These are phyloP conservation scores for Lates calcarifer DNA, from an alignment of 2,113 vertebrate genomes.

Conservation along the genomic window DNA sequence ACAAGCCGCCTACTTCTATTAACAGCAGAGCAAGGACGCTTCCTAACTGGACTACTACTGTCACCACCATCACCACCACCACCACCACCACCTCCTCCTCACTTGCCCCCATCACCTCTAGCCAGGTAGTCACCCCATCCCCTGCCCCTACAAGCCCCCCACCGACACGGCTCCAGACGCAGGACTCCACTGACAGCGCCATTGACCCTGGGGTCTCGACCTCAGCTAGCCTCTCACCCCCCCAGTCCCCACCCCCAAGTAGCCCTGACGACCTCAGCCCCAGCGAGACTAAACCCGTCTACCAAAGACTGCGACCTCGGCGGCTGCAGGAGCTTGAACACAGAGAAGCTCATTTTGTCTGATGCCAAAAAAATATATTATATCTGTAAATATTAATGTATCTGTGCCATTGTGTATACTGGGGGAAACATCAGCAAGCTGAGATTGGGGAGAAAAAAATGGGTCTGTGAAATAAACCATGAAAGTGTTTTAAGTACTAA, in stretches of 20 bases:
- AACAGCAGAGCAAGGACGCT: constrained; percentile 74
- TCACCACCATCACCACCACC: constrained; percentile 51
- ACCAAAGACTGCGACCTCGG: constrained; percentile 91
- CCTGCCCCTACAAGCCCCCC: constrained; percentile 35
- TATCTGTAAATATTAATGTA: constrained; percentile 72
- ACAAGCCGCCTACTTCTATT: constrained; percentile 86
- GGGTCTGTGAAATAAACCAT: constrained; percentile 67
- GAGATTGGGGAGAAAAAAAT: constrained; percentile 19
- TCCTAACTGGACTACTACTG: constrained; percentile 63
- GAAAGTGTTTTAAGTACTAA: constrained; percentile 79
- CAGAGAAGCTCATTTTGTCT: constrained; percentile 96
- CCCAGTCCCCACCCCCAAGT: constrained; percentile 75
- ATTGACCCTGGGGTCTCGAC: constrained; percentile 76
- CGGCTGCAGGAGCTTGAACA: constrained; percentile 91
- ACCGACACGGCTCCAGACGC: constrained; percentile 62
- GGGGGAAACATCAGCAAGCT: constrained; percentile 25
- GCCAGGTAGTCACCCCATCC: constrained; percentile 6
- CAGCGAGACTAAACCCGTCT: constrained; percentile 83
- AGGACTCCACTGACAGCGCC: constrained; percentile 74
- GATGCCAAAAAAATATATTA: constrained; percentile 64
- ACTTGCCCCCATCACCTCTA: neutral
- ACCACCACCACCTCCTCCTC: constrained; percentile 29
- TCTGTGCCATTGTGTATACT: constrained; percentile 69
- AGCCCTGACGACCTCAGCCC: constrained; percentile 83
- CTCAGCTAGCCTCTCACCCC: constrained; percentile 67